phyloP scores from a whole-genome alignment of 2,797 vertebrate genomes.

The Babyrousa celebensis region DNA sequence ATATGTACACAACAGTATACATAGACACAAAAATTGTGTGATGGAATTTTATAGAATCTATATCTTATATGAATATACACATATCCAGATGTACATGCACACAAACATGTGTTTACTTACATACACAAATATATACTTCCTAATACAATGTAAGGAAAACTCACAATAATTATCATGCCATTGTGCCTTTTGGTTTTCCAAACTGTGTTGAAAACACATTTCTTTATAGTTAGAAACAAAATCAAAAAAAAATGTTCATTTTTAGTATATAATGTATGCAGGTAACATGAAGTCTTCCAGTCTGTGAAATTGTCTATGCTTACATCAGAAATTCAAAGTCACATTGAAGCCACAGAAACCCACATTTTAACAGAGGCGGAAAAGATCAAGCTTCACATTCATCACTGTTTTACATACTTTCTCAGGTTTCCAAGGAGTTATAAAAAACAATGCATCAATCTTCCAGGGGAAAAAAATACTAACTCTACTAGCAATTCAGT shows the following conservation, averaged over 20 bases:
- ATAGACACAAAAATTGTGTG: background rate
- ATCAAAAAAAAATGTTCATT: background rate
- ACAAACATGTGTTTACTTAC: background rate
- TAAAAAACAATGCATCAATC: background rate
- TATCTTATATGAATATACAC: background rate
- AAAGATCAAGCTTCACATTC: background rate
- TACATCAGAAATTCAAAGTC: background rate
- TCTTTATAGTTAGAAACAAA: constrained; percentile 15
- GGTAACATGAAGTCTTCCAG: background rate
- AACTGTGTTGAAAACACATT: background rate
- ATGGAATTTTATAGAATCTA: background rate
- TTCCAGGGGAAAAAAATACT: background rate
- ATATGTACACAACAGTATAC: background rate
- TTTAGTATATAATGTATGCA: background rate
- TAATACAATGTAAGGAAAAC: background rate
- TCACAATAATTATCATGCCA: background rate
- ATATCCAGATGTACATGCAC: background rate
- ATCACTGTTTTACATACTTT: background rate
- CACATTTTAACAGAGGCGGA: background rate
- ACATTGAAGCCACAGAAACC: background rate
- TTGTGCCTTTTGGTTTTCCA: background rate
- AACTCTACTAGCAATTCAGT: background rate
- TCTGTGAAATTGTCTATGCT: background rate
- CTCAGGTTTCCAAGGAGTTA: background rate
- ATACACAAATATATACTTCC: background rate